Evolutionary conservation across 2,113 vertebrate genomes (phyloP).

Genomic region (Vicugna pacos): DNA sequence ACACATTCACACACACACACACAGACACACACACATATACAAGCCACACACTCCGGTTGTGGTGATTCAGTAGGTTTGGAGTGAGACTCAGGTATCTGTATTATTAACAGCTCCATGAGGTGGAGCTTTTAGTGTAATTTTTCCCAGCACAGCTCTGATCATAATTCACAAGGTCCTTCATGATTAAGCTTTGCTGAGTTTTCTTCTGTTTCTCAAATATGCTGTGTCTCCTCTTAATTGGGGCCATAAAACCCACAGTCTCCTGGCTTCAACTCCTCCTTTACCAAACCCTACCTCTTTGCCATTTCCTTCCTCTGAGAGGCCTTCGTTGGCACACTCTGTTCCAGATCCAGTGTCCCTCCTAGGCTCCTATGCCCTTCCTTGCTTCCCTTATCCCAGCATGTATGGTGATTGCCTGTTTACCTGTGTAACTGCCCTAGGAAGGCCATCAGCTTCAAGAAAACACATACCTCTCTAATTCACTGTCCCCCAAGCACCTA

Average conservation of each 20-base stretch:
- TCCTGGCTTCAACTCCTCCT: background rate
- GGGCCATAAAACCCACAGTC: background rate
- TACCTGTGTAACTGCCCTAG: background rate
- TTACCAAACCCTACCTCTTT: background rate
- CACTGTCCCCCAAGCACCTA: background rate
- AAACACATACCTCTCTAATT: background rate
- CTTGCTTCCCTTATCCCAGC: background rate
- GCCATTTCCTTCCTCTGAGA: background rate
- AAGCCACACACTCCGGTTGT: background rate
- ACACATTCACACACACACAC: fast-evolving
- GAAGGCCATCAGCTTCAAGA: background rate
- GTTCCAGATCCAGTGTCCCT: background rate
- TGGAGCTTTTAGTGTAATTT: background rate
- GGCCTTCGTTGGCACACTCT: background rate
- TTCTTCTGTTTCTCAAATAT: slow-evolving; percentile 7
- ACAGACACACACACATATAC: background rate
- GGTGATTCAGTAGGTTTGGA: background rate
- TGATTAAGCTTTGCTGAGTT: background rate
- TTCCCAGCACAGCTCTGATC: background rate
- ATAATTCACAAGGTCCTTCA: background rate
- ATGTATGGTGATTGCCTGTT: background rate
- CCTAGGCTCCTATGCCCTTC: background rate
- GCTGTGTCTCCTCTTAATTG: background rate
- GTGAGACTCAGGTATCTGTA: background rate
- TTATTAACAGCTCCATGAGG: background rate